phyloP scores from a whole-genome alignment of 2,888 invertebrate species.

The Lasioglossum villosulum region DNA sequence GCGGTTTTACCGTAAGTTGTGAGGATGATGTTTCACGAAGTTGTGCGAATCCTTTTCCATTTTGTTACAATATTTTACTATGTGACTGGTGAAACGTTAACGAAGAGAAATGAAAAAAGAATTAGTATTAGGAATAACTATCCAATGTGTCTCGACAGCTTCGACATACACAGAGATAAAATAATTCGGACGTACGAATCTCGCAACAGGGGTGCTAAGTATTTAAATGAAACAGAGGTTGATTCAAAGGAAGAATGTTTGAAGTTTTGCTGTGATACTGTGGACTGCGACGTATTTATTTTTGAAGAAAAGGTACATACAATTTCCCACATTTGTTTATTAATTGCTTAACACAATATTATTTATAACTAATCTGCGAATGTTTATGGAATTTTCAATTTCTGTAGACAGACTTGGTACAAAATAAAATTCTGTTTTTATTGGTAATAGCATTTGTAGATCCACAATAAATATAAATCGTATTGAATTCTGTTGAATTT shows the following conservation, averaged over 20 bases:
- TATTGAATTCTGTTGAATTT: no score
- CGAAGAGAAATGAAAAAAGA: constrained; percentile 77
- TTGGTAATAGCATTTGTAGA: no score
- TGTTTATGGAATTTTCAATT: no score
- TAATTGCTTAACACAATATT: neutral
- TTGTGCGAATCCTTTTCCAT: constrained; percentile 73
- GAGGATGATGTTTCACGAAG: constrained; percentile 75
- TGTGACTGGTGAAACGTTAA: constrained; percentile 69
- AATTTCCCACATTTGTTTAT: neutral
- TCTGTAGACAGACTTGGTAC: no score
- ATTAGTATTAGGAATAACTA: constrained; percentile 84
- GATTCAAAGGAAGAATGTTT: constrained; percentile 93
- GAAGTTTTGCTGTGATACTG: constrained; percentile 94
- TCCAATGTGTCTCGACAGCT: constrained; percentile 90
- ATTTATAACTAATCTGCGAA: neutral
- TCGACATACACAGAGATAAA: constrained; percentile 94
- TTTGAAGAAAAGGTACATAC: constrained; percentile 93
- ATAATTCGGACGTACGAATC: constrained; percentile 97
- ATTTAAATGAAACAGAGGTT: constrained; percentile 93
- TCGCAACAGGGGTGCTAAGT: constrained; percentile 94
- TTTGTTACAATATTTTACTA: constrained; percentile 74
- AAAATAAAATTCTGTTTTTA: no score
- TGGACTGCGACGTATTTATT: constrained; percentile 95
- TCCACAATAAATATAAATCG: no score
- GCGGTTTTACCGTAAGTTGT: constrained; percentile 44